Base-by-base conservation (phyloP, 2,797 vertebrate genomes). In the Neopelma chrysocephalum region DNA sequence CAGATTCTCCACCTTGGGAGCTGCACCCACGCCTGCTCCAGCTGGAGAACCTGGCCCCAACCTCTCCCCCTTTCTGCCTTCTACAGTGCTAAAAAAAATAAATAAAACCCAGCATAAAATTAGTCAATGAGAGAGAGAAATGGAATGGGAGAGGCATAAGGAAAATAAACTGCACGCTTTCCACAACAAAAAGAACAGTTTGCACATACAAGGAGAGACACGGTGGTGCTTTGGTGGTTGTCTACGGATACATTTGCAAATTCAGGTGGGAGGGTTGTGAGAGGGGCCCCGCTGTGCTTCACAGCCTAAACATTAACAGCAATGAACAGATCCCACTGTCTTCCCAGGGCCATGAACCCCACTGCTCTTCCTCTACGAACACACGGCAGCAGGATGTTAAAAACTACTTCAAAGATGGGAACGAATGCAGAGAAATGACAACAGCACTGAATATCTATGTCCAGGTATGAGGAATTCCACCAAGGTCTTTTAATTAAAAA, bases 361-460 rank as follows among this genome's bases (percentile, higher is more conserved):
- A 96, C 98, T 98, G 97, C 97, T 98, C 98, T 96, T 94, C 97
- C 97, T 97, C 98, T 98, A 98, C 95, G 96, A 98, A 97, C 97
- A 97, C 98, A 87, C 90, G 96, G 94, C 99, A 98, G 98, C 98
- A 96, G 98, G 98, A 97, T 97, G 98, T 93, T 32, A 48, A 97
- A 96, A 98, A 97, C 97, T 45, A 97, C 98, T 98, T 98, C 98
- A 97, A 96, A 96, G 98, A 96, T 97, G 97, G 98, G 92, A 96
- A 98, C 97, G 98, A 98, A 94, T 47, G 84, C 98, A 98, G 98
- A 98, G 98, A 97, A 97, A 97, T 73, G 95, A 98, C 98, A 98
- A 98, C 98, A 97, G 97, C 79, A 25, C 76, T 91, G 92, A 96
- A 73, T 86, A 94, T 51, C 96, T 84, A 45, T 82, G 94, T 79